Evolutionary conservation across 2,888 invertebrate species (phyloP).

Genomic region (Orchesella flavescens): DNA sequence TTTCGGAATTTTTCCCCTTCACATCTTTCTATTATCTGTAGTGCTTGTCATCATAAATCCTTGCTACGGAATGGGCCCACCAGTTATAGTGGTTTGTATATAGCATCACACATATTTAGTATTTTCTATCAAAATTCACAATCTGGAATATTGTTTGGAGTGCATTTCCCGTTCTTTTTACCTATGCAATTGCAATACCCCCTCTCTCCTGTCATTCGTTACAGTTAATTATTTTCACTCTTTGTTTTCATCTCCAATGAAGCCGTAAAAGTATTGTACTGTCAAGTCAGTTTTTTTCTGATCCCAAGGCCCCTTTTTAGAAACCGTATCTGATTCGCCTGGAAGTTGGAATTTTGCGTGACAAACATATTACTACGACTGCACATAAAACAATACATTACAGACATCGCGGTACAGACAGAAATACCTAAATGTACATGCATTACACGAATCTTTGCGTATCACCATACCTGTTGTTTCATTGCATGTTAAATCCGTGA

Average conservation of each 20-base stretch:
- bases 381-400: background rate
- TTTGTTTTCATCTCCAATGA: background rate
- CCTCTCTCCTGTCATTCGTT: slow-evolving; percentile 37
- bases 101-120: background rate
- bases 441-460: background rate
- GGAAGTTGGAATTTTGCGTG: slow-evolving; percentile 51
- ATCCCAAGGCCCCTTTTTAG: slow-evolving; percentile 27
- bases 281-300: background rate
- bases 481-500: slow-evolving; percentile 56
- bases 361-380: background rate
- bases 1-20: slow-evolving; percentile 42
- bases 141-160: too few relatives aligned
- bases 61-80: slow-evolving; percentile 49
- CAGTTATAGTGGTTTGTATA: slow-evolving; percentile 21
- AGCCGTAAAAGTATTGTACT: background rate
- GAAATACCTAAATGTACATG: background rate
- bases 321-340: slow-evolving; percentile 31
- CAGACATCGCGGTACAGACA: background rate
- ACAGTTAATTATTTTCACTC: slow-evolving; percentile 46
- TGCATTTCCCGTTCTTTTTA: background rate
- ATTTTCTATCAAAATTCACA: background rate
- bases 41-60: slow-evolving; percentile 60
- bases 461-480: slow-evolving; percentile 48
- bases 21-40: slow-evolving; percentile 54
- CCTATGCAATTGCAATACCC: background rate